phyloP scores from a whole-genome alignment of 1,140 invertebrate species.

The Pseudobourletiella spinata region DNA sequence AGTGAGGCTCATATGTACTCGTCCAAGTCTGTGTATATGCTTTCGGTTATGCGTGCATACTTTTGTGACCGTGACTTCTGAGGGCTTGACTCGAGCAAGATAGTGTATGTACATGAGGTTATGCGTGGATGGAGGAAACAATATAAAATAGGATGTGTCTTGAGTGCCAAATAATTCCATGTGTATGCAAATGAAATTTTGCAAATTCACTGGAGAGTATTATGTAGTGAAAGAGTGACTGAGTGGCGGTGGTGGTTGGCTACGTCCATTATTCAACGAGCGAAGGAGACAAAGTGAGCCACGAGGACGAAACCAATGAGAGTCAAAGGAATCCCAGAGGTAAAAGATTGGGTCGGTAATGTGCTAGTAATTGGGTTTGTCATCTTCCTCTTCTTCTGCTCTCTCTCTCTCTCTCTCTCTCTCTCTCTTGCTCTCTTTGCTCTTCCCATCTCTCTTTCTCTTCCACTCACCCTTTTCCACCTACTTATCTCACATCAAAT shows the following conservation, averaged over 20 bases:
- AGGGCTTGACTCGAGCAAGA: too few relatives aligned
- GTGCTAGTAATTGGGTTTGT: conserved; percentile 27
- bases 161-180: conserved; percentile 35
- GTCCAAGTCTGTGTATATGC: too few relatives aligned
- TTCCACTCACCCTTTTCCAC: neutral
- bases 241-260: neutral
- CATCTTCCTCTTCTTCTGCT: conserved; percentile 8
- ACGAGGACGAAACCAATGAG: neutral
- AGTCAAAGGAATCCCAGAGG: conserved; percentile 17
- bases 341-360: conserved; percentile 28
- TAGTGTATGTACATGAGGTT: too few relatives aligned
- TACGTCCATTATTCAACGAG: too few relatives aligned
- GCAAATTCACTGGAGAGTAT: neutral
- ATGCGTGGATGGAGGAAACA: conserved; percentile 27
- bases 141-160: conserved; percentile 33
- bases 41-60: too few relatives aligned
- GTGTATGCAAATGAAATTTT: conserved; percentile 37
- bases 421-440: conserved; percentile 2
- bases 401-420: neutral
- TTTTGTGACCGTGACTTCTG: too few relatives aligned
- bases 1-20: too few relatives aligned
- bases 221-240: neutral
- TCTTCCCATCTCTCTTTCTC: neutral
- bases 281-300: neutral
- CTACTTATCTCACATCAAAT: neutral